Base-by-base conservation (phyloP, 1,140 invertebrate species). In the Habropoda laboriosa region DNA sequence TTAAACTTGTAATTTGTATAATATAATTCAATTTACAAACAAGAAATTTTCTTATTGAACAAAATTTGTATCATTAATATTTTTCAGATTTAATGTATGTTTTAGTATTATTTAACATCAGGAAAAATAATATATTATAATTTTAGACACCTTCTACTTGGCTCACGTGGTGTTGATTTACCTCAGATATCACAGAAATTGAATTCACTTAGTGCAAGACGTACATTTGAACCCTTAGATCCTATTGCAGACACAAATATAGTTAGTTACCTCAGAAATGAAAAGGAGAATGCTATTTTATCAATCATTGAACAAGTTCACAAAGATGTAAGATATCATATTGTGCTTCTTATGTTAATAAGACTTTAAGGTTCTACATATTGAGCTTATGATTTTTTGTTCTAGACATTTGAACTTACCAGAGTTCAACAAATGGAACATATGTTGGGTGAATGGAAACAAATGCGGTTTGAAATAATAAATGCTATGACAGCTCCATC, bases 281-380 rank as follows among this genome's bases (percentile, higher is more conserved):
- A 99, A 94, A 95, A 97, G 71, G 97, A 99, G 93, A 99, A 98
- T 95, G 97, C 97, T 30, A 96, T 99, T 88, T 93, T 99, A 6
- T 96, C 97, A 32, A 95, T 98, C 12, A 98, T 99, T 87, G 98
- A 99, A 92, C 96, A 98, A 90, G 97, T 97, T 60, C 95, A 97
- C 81, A 96, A 96, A 92, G 95, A 95, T 89, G 97, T 97, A 94
- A 94, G 94, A 68, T 49, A 32, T 61, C 66, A n/a, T 76, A 42
- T 21, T 57, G 58, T 55, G n/a, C 53, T 27, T 53, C 35, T 60
- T 64, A 42, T 55, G 3, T 30, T 27, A 49, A 12, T 3, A 7
- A 16, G n/a, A 24, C 21, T 47, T 61, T 13, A 7, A 27, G 7
- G 16, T 73, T 71, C 32, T 24, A n/a, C 7, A 24, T 47, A 10